Evolutionary conservation across 2,888 invertebrate species (phyloP), one percentile per base, ranked within the genome.

Genomic region (Chymomyza procnemis): DNA sequence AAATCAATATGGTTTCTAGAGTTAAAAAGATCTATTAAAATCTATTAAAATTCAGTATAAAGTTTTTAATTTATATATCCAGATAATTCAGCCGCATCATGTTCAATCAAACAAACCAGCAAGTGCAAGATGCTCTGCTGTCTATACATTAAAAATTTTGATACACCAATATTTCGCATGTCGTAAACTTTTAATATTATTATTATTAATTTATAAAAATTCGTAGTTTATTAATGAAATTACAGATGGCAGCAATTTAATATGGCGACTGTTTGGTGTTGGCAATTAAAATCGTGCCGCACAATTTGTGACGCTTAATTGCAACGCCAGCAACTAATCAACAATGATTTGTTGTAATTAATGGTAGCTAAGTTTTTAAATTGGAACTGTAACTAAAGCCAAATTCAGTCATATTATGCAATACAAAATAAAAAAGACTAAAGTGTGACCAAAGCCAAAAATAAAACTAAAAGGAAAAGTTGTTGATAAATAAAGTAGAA

Each of bases 321-420:
- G 71, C 61, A 47, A 50, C 71, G 52, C 21, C 19, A 54, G 19
- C 65, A 70, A 58, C 63, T 61, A 68, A 76, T 73, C 61, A 55
- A 54, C 67, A 66, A 64, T 50, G 64, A 74, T 78, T 84, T 73
- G 72, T 64, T 69, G 73, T 79, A 80, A 84, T 82, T 86, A 79
- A 71, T 67, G 65, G 65, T 55, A 22, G 66, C 67, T 70, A 5
- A 18, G 4, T 6, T 19, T 26, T 66, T 74, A 79, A 80, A 83
- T 78, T 73, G 84, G 74, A 68, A 73, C 64, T 54, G 30, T 55
- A 60, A 57, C 21, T 14, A 21, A 21, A 54, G 19, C 54, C 54
- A 54, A 54, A 54, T 54, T 6, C 12, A 14, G 19, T 8, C 12
- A 54, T 9, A 61, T 52, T 34, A 41, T 12, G 21, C 64, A 64